Conservation (phyloP, 2,113 vertebrate genomes). For the Cochlearius cochlearius region DNA sequence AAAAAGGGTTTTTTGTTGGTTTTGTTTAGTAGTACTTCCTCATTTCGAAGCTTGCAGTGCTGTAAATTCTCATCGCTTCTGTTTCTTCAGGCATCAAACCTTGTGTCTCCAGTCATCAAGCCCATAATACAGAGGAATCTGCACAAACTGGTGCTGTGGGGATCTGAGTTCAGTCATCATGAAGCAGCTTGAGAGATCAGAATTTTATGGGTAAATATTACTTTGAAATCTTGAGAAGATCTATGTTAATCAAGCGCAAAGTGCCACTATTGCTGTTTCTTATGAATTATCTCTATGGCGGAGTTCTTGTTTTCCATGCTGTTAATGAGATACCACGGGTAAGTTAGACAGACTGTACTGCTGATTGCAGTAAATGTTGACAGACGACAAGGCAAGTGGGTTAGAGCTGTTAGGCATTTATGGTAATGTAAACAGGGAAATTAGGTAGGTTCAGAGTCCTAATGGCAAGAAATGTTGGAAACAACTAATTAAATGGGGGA, state of each 20-base stretch:
- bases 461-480: not conserved
- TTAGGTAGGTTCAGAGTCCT: not conserved
- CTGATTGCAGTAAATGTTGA: rapidly evolving
- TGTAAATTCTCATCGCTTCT: not conserved
- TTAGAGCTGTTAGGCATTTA: rapidly evolving
- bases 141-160: not conserved
- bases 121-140: not conserved
- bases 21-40: not conserved
- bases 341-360: not conserved
- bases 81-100: not conserved
- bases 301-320: not conserved
- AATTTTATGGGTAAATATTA: not conserved
- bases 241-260: not conserved
- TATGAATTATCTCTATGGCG: rapidly evolving
- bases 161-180: not conserved
- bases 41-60: not conserved
- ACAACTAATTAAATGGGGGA: not conserved
- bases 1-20: rapidly evolving
- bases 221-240: not conserved
- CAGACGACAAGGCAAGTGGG: not conserved
- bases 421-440: not conserved
- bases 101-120: not conserved
- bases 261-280: not conserved
- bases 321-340: not conserved
- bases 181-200: not conserved